Conservation (phyloP, 2,113 vertebrate genomes). For the Caloenas nicobarica region DNA sequence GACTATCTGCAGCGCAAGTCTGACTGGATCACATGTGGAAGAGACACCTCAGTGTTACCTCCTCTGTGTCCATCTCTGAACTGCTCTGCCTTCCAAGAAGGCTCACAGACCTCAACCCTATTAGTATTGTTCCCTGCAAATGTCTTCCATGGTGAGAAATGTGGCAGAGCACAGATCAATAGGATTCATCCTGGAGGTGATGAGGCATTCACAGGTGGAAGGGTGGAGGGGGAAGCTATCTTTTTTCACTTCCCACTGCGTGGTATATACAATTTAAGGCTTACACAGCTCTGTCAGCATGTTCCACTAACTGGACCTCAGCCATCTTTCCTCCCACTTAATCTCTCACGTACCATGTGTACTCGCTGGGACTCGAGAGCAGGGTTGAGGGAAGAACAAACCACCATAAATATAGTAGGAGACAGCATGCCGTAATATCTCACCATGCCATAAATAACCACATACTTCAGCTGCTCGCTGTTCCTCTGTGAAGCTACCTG, state of each 20-base stretch:
- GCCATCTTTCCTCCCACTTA: constrained; percentile 52
- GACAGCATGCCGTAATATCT: constrained; percentile 23
- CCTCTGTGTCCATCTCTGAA: background rate
- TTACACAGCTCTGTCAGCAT: background rate
- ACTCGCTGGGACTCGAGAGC: background rate
- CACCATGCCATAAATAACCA: constrained; percentile 18
- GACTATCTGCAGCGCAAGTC: background rate
- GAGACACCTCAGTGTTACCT: background rate
- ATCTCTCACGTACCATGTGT: constrained; percentile 48
- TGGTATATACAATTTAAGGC: background rate
- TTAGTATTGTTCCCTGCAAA: background rate
- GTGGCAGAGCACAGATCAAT: background rate
- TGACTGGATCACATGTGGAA: background rate
- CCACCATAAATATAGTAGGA: constrained; percentile 22
- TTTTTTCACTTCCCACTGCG: background rate
- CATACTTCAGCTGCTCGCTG: background rate
- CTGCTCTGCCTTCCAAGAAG: background rate
- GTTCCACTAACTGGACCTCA: constrained; percentile 20
- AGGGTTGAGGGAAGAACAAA: constrained; percentile 27
- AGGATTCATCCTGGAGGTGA: background rate
- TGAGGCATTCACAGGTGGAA: background rate
- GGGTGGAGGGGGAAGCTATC: constrained; percentile 26
- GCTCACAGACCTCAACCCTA: background rate
- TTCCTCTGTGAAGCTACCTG: background rate
- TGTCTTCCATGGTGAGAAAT: background rate